A percentile compares a stretch with the other conserved stretches of the same genome.
Conservation (phyloP, 2,113 vertebrate species). For the Struthio camelus region DNA sequence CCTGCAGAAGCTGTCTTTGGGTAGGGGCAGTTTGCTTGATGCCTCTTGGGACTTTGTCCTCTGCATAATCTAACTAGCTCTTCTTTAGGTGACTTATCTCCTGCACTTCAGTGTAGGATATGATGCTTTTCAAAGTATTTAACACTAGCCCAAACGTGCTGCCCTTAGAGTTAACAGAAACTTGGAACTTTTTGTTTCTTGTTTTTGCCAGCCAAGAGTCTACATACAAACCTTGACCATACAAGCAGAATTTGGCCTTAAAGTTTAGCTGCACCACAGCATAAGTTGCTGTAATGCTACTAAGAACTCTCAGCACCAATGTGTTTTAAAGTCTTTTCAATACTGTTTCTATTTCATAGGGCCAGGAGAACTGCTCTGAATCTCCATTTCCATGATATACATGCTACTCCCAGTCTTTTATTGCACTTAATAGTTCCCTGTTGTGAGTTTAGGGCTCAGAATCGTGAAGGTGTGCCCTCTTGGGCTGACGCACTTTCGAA, state of each 20-base stretch:
- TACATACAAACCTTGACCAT: not conserved
- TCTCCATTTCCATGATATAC: not conserved
- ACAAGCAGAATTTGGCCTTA: not conserved
- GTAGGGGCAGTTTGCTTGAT: not conserved
- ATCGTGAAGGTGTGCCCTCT: not conserved
- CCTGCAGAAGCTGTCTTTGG: not conserved
- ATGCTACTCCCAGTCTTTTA: not conserved
- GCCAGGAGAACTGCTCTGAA: not conserved
- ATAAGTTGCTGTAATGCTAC: not conserved
- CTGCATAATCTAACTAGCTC: not conserved
- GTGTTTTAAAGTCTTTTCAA: not conserved
- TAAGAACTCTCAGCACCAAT: not conserved
- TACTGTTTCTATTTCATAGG: not conserved
- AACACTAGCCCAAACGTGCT: not conserved
- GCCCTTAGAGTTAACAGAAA: not conserved
- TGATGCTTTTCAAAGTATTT: not conserved
- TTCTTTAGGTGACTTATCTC: not conserved
- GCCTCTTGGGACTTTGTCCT: not conserved
- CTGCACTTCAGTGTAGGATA: not conserved
- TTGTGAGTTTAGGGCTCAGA: not conserved
- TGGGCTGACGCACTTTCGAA: not conserved
- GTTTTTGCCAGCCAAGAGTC: not conserved
- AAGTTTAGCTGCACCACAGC: not conserved
- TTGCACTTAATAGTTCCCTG: not conserved
- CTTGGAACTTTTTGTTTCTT: not conserved